Base-by-base conservation (phyloP, 2,888 invertebrate genomes). In the Zootermopsis nevadensis region DNA sequence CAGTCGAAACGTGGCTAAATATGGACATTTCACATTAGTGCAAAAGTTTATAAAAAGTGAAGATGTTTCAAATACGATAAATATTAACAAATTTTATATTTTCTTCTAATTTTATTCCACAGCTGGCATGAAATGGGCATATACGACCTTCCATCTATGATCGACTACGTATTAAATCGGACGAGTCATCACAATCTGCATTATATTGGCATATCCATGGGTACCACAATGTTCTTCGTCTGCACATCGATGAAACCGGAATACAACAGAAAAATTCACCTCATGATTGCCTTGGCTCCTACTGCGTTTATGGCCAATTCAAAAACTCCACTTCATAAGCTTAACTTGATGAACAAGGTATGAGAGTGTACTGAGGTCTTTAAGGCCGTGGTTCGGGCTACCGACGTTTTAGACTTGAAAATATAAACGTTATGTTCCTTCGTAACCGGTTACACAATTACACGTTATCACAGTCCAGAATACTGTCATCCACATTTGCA, bases 281-380 rank as follows among this genome's bases (percentile, higher is more conserved):
- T 35, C 7, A 31, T 74, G 53, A 30, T 72, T 42, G 81, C 72
- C 72, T 48, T 81, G 19, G 81, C 69, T 1, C 81, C 81, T 6
- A 42, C 33, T 31, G 74, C 55, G 1, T 94, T 19, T 19, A 48
- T 48, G 48, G 38, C 38, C 38, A 42, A 42, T 4, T 42, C 38
- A 42, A 42, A 8, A 42, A 42, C 38, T 42, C 91, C 86, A 92
- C 95, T 90, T 90, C 92, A 0, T 91, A 95, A 82, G 88, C 95
- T 33, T 91, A 90, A 42, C 15, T 2, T 42, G 38, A 12, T 42
- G 10, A 42, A 8, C 38, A 6, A 42, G 38, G 38, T 42, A 42
- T 42, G 38, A 4, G 8, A 42, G 38, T 8, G 38, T 42, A 42
- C 19, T 79, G n/a, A n/a, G n/a, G n/a, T n/a, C n/a, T n/a, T n/a